phyloP scores from a whole-genome alignment of 2,113 vertebrate species.

The Henicopernis longicauda region DNA sequence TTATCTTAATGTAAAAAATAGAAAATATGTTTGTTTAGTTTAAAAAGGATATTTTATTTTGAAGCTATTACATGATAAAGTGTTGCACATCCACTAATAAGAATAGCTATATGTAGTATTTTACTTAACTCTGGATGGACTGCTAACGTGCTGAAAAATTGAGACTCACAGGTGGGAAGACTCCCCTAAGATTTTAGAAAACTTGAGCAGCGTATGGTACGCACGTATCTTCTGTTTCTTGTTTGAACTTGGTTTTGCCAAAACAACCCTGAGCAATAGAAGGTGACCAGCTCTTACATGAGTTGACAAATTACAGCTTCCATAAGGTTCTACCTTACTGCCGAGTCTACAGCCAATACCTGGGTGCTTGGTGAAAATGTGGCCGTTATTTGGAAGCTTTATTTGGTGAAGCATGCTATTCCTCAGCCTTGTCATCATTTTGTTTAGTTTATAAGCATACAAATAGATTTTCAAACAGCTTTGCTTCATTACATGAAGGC shows the following conservation, averaged over 20 bases:
- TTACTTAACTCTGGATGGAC: not conserved
- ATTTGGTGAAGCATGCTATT: not conserved
- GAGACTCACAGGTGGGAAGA: not conserved
- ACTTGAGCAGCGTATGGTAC: not conserved
- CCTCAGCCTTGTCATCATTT: not conserved
- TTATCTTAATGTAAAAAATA: not conserved
- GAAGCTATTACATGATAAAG: not conserved
- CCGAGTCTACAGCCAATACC: accelerated
- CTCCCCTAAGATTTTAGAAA: not conserved
- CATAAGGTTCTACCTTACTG: not conserved
- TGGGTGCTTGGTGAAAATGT: not conserved
- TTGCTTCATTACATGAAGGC: accelerated
- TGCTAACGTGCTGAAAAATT: not conserved
- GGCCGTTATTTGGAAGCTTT: not conserved
- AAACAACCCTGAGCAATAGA: not conserved
- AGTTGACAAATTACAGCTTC: not conserved
- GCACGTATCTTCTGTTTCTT: not conserved
- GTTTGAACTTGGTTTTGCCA: not conserved
- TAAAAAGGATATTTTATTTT: not conserved
- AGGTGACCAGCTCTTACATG: accelerated
- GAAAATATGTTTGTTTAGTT: not conserved
- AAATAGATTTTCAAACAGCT: not conserved
- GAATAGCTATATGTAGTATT: not conserved
- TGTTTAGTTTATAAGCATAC: not conserved
- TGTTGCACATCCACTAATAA: not conserved